Base-by-base conservation (phyloP, 2,797 vertebrate species). In the Aldrovandia affinis region DNA sequence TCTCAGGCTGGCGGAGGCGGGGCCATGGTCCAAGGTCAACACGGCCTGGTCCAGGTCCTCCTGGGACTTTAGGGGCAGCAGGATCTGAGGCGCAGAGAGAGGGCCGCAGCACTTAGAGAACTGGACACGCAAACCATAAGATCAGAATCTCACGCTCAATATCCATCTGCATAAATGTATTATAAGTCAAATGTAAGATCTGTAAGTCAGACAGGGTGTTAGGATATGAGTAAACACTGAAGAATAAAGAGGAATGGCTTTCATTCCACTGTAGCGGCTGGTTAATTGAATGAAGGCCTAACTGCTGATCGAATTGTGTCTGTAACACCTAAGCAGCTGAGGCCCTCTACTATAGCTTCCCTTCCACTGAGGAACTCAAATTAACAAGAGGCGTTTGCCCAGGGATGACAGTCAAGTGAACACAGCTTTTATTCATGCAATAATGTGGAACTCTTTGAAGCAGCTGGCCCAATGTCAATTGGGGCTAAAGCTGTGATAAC, bases 31-130 rank as follows among this genome's bases (percentile, higher is more conserved):
- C 92, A 94, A 82, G 83, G 92, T 91, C 83, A 94, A 92, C 89
- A 95, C 81, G 0, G 93, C 94, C 83, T 91, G 90, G 87, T 95
- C 93, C 93, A 95, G 90, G 78, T 95, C 94, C 89, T 93, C 93
- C 89, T 95, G 94, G 85, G 91, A 93, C 90, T 92, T 92, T 86
- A 95, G 88, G 0, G 93, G 93, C 84, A 93, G 88, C 87, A 93
- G 90, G 85, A 93, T 90, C 94, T 95, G 90, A 85, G 88, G 89
- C 20, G 68, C 59, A 65, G 78, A 80, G 52, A 77, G 78, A 80
- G 50, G 78, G 55, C 1, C 6, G 47, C 47, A 50, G 47, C 6
- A 12, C 47, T 50, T 12, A 50, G 47, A 50, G 47, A 50, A 50
- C 12, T 0, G 12, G n/a, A n/a, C n/a, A 50, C 47, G 12, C 47